Percentiles rank a stretch among this genome's conserved stretches.
Evolutionary conservation across 2,888 invertebrate species (phyloP).

Genomic region (Drosophila lutescens): DNA sequence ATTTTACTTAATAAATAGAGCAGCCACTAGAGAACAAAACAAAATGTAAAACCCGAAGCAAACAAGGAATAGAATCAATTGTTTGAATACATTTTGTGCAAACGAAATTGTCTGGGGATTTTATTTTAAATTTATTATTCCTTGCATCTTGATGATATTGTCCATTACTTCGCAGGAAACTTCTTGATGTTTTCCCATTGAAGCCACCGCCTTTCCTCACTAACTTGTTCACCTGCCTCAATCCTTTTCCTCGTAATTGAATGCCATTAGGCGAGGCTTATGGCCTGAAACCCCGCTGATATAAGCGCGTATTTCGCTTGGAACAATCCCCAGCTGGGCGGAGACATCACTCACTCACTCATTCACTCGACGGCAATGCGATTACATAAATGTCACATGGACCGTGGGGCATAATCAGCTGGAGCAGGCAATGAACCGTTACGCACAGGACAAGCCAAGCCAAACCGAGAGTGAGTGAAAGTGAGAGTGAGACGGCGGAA

Average conservation of each 20-base stretch:
- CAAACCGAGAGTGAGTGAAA: neutral
- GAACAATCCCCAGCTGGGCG: conserved; percentile 2
- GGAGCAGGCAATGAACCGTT: conserved; percentile 63
- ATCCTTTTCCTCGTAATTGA: conserved; percentile 32
- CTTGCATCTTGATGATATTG: too few relatives aligned
- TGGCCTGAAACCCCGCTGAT: neutral
- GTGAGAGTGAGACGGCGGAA: neutral
- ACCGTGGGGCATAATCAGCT: conserved; percentile 62
- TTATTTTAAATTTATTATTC: neutral
- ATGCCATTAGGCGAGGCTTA: conserved; percentile 17
- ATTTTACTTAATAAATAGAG: too few relatives aligned
- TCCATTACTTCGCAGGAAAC: neutral
- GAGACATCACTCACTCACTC: conserved; percentile 21
- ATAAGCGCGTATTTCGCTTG: conserved; percentile 5
- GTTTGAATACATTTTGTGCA: too few relatives aligned
- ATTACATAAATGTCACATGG: conserved; percentile 62
- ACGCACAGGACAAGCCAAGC: conserved; percentile 30
- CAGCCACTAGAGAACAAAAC: too few relatives aligned
- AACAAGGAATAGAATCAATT: too few relatives aligned
- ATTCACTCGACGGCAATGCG: conserved; percentile 46
- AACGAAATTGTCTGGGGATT: neutral
- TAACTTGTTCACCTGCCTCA: conserved; percentile 21
- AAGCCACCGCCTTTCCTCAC: neutral
- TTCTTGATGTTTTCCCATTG: neutral
- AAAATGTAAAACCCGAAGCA: too few relatives aligned